Percentiles rank a stretch among this genome's conserved stretches.
Conservation (phyloP, 2,797 vertebrate genomes). For the Antrozous pallidus region DNA sequence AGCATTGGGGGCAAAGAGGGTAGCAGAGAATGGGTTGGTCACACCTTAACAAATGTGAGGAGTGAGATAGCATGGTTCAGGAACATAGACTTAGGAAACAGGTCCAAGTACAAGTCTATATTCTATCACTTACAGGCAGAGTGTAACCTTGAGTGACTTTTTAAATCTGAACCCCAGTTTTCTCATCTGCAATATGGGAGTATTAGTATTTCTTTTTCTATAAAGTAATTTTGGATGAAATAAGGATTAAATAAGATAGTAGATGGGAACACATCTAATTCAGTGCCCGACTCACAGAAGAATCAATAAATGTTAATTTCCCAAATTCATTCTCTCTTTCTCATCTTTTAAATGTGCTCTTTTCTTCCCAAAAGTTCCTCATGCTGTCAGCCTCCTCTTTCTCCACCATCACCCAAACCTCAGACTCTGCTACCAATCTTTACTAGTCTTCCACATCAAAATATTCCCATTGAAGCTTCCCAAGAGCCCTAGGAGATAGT, state of each 20-base stretch:
- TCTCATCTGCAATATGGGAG: conserved; percentile 20
- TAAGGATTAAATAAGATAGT: conserved; percentile 19
- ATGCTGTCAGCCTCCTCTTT: background rate
- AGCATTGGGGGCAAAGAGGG: background rate
- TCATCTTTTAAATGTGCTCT: conserved; percentile 5
- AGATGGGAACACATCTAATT: conserved; percentile 28
- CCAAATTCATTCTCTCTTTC: background rate
- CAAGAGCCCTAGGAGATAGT: background rate
- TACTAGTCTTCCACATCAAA: background rate
- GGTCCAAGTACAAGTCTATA: background rate
- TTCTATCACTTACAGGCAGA: background rate
- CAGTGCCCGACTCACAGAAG: conserved; percentile 19
- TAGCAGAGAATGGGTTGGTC: background rate
- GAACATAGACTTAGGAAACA: background rate
- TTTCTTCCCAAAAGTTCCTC: background rate
- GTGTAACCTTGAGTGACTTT: conserved; percentile 25
- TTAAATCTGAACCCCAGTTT: conserved; percentile 17
- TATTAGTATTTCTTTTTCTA: conserved; percentile 29
- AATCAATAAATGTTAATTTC: conserved; percentile 42
- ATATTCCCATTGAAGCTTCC: background rate
- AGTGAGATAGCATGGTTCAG: background rate
- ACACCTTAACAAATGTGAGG: background rate
- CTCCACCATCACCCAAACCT: background rate
- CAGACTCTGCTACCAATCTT: background rate
- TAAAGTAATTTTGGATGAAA: background rate